Evolutionary conservation across 2,113 vertebrate genomes (phyloP).

Genomic region (Alethe diademata): DNA sequence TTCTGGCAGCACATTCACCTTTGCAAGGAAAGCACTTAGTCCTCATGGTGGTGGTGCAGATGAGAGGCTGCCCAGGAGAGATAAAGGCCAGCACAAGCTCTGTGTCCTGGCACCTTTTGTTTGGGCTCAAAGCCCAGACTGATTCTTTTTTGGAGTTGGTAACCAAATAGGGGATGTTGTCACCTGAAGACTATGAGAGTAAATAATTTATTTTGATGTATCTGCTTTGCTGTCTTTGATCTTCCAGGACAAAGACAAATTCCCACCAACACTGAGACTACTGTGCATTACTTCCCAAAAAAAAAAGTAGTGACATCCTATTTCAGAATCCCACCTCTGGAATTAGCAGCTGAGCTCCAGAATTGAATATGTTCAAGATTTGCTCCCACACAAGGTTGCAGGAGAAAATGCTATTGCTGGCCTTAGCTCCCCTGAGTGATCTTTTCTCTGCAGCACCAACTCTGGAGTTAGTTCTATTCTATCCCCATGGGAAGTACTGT

Average conservation of each 20-base stretch:
- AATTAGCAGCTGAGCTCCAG: not conserved
- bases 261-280: not conserved
- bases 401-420: not conserved
- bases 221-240: not conserved
- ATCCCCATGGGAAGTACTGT: not conserved
- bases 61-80: not conserved
- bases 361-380: not conserved
- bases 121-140: not conserved
- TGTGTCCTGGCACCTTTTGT: not conserved
- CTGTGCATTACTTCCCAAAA: not conserved
- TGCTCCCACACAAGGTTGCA: not conserved
- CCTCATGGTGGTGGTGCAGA: not conserved
- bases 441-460: not conserved
- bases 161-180: not conserved
- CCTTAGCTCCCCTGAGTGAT: not conserved
- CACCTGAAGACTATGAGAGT: not conserved
- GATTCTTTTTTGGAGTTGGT: not conserved
- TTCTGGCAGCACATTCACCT: not conserved
- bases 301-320: not conserved
- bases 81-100: not conserved
- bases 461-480: not conserved
- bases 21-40: not conserved
- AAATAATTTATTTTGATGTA: not conserved
- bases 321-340: not conserved
- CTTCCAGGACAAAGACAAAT: not conserved